These are phyloP conservation scores for Babylonia areolata DNA, from an alignment of 1,140 invertebrate genomes.

Conservation along the genomic window DNA sequence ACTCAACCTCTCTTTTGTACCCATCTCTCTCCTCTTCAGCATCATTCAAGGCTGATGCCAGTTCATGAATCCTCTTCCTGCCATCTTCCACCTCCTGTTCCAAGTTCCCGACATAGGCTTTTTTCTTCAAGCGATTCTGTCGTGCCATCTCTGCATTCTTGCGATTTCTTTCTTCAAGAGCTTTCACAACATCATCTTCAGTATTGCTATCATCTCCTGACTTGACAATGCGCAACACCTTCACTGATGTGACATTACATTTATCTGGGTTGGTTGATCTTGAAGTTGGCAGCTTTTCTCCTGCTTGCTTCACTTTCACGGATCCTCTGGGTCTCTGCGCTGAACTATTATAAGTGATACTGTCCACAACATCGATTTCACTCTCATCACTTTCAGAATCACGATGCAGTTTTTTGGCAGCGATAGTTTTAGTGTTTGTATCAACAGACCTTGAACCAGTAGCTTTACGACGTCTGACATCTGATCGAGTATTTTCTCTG, in stretches of 20 bases:
- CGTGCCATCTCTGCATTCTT: conserved; percentile 72
- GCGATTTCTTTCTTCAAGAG: conserved; percentile 63
- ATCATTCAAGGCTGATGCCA: conserved; percentile 48
- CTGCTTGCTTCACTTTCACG: not conserved
- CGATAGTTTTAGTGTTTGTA: not conserved
- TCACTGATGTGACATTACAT: conserved; percentile 38
- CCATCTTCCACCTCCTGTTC: conserved; percentile 62
- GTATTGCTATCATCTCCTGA: conserved; percentile 41
- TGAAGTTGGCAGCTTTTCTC: not conserved
- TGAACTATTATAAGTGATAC: conserved; percentile 17
- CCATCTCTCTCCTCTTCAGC: conserved; percentile 47
- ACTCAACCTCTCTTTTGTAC: conserved; percentile 65
- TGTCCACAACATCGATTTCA: conserved; percentile 17
- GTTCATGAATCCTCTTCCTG: conserved; percentile 55
- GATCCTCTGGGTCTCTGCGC: not conserved
- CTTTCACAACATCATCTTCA: conserved; percentile 51
- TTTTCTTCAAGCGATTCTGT: conserved; percentile 72
- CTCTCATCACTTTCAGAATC: not conserved
- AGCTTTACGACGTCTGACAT: not conserved
- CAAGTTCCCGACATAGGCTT: conserved; percentile 64
- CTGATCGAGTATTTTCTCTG: not conserved
- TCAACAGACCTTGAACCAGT: not conserved
- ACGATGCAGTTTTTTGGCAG: not conserved
- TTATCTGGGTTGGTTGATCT: not conserved
- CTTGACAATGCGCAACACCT: conserved; percentile 61